These are phyloP conservation scores for Busseola fusca DNA, from an alignment of 2,888 invertebrate species.

Conservation along the genomic window DNA sequence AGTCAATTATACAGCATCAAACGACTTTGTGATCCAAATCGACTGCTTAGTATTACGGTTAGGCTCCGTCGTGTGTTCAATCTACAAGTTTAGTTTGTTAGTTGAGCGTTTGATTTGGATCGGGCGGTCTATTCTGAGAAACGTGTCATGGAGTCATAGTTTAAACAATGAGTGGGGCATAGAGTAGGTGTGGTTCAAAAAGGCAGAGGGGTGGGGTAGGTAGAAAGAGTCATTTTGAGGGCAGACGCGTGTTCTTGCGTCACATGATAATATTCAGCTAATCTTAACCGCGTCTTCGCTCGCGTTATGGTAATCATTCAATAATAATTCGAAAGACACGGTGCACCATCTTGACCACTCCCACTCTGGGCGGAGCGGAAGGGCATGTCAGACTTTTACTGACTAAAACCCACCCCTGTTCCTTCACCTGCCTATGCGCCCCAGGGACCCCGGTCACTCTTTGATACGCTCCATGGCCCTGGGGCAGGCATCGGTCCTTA, in stretches of 20 bases:
- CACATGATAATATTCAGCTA: too few relatives aligned
- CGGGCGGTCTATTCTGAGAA: slow-evolving; percentile 84
- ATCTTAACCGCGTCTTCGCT: too few relatives aligned
- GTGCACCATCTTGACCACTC: too few relatives aligned
- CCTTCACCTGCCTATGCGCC: too few relatives aligned
- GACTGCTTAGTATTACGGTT: slow-evolving; percentile 79
- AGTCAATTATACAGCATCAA: slow-evolving; percentile 66
- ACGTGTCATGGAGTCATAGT: slow-evolving; percentile 83
- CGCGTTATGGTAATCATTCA: too few relatives aligned
- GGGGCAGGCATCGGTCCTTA: too few relatives aligned
- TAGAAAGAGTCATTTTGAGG: neutral
- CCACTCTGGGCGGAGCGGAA: too few relatives aligned
- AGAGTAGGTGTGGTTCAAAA: slow-evolving; percentile 61
- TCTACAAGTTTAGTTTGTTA: slow-evolving; percentile 81
- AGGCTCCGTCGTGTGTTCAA: slow-evolving; percentile 69
- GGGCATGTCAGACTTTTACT: too few relatives aligned
- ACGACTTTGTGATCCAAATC: slow-evolving; percentile 75
- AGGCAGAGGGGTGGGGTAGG: slow-evolving; percentile 35
- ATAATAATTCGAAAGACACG: too few relatives aligned
- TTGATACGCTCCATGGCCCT: too few relatives aligned
- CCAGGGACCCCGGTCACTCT: too few relatives aligned
- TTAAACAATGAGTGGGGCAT: slow-evolving; percentile 81
- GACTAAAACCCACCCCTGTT: too few relatives aligned
- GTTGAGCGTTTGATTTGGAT: slow-evolving; percentile 87
- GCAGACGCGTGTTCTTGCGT: neutral